These are phyloP conservation scores for Nudaria mundana DNA, from an alignment of 2,888 invertebrate genomes.

Conservation along the genomic window DNA sequence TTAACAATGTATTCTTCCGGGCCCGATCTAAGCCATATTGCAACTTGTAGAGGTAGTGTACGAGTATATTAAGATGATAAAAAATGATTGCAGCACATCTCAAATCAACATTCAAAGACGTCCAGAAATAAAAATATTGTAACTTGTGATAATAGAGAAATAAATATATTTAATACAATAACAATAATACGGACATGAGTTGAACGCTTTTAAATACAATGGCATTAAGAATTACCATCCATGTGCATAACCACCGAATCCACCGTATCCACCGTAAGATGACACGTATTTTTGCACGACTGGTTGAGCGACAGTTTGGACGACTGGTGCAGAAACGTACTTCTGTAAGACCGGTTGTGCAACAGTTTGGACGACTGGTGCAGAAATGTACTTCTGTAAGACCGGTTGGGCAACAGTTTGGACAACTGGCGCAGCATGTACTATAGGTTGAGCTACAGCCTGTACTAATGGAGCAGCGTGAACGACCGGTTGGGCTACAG, in stretches of 20 bases:
- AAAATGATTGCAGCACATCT: no score
- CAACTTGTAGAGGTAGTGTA: no score
- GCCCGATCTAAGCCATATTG: no score
- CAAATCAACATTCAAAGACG: no score
- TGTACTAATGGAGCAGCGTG: constrained; percentile 39
- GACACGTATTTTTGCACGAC: constrained; percentile 43
- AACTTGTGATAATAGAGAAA: no score
- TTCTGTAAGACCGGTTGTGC: constrained; percentile 43
- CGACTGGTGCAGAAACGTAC: constrained; percentile 36
- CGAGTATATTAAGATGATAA: no score
- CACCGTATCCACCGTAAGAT: constrained; percentile 28
- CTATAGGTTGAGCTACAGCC: constrained; percentile 39
- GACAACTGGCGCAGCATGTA: constrained; percentile 38
- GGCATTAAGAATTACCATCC: constrained; percentile 55
- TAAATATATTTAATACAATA: constrained; percentile 60
- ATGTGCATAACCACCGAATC: constrained; percentile 45
- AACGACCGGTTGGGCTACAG: constrained; percentile 33
- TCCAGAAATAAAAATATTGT: no score
- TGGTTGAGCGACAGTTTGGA: constrained; percentile 54
- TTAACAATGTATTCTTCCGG: no score
- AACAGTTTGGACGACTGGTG: constrained; percentile 34
- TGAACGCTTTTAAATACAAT: constrained; percentile 54
- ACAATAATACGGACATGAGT: constrained; percentile 61
- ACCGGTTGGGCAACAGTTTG: constrained; percentile 54
- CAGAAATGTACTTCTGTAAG: constrained; percentile 41